Evolutionary conservation across 1,140 invertebrate species (phyloP).

Genomic region (Drosophila busckii): DNA sequence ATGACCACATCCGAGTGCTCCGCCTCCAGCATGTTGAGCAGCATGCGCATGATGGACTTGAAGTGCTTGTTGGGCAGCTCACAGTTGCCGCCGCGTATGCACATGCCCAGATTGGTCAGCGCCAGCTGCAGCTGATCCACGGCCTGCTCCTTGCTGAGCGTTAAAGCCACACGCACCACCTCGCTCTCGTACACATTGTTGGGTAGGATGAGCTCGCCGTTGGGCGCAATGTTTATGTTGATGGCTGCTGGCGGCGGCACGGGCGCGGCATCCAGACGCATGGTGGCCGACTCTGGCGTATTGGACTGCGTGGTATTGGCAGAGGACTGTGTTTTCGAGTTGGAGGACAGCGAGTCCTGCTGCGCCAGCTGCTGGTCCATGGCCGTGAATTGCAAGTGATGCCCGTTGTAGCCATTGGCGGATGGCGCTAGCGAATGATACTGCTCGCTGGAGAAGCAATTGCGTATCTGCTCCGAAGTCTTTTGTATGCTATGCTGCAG

Average conservation of each 20-base stretch:
- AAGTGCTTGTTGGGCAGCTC: constrained; percentile 81
- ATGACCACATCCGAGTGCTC: constrained; percentile 85
- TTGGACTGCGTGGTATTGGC: constrained; percentile 78
- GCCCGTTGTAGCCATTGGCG: constrained; percentile 81
- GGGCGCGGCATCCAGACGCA: constrained; percentile 61
- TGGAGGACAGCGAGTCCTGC: constrained; percentile 73
- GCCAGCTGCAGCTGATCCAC: constrained; percentile 64
- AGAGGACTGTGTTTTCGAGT: constrained; percentile 78
- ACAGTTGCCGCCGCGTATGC: constrained; percentile 79
- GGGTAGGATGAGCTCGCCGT: constrained; percentile 72
- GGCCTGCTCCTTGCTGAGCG: constrained; percentile 61
- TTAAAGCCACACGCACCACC: constrained; percentile 74
- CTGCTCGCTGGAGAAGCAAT: constrained; percentile 80
- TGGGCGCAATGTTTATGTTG: constrained; percentile 28
- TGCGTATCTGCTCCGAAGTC: constrained; percentile 96
- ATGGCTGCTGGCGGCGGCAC: constrained; percentile 32
- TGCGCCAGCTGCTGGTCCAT: constrained; percentile 53
- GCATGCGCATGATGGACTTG: constrained; percentile 86
- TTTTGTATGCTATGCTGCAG: constrained; percentile 91
- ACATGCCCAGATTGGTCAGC: constrained; percentile 76
- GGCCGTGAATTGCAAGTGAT: constrained; percentile 77
- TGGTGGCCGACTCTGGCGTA: constrained; percentile 77
- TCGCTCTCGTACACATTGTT: constrained; percentile 78
- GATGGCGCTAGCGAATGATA: constrained; percentile 85
- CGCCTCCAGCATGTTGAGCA: constrained; percentile 86